Evolutionary conservation across 1,140 invertebrate genomes (phyloP).

Genomic region (Copidosoma floridanum): DNA sequence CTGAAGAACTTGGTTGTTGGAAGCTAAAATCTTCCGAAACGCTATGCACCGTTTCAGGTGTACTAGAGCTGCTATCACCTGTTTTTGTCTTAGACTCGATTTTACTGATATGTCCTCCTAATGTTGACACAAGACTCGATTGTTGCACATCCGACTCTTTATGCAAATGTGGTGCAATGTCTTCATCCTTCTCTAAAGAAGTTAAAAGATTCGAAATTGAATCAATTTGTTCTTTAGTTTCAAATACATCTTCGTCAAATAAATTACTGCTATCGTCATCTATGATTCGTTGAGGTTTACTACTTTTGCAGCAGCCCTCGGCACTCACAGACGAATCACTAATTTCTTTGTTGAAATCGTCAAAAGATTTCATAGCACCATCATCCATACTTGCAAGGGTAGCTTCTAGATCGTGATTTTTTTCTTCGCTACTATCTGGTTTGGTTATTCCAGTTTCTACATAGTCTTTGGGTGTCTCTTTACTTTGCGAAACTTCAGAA

Average conservation of each 20-base stretch:
- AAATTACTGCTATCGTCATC: background rate
- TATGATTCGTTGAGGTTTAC: background rate
- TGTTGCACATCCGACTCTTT: constrained; percentile 32
- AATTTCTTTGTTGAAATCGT: background rate
- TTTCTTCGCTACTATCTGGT: background rate
- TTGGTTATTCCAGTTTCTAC: background rate
- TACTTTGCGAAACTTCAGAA: background rate
- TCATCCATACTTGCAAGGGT: background rate
- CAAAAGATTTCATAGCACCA: background rate
- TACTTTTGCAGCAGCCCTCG: background rate
- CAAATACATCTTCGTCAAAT: background rate
- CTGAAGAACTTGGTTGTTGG: too few relatives aligned
- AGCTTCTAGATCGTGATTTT: background rate
- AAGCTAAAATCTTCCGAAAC: too few relatives aligned
- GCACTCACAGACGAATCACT: background rate
- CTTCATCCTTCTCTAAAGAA: constrained; percentile 33
- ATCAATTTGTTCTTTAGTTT: constrained; percentile 1
- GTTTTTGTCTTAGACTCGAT: too few relatives aligned
- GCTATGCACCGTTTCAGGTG: too few relatives aligned
- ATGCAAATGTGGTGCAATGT: constrained; percentile 38
- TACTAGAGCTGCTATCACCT: too few relatives aligned
- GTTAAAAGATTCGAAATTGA: constrained; percentile 7
- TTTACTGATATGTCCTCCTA: too few relatives aligned
- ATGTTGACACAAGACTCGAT: background rate
- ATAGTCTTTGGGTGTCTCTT: background rate